phyloP scores from a whole-genome alignment of 2,888 invertebrate genomes.

The Yponomeuta evonymella region DNA sequence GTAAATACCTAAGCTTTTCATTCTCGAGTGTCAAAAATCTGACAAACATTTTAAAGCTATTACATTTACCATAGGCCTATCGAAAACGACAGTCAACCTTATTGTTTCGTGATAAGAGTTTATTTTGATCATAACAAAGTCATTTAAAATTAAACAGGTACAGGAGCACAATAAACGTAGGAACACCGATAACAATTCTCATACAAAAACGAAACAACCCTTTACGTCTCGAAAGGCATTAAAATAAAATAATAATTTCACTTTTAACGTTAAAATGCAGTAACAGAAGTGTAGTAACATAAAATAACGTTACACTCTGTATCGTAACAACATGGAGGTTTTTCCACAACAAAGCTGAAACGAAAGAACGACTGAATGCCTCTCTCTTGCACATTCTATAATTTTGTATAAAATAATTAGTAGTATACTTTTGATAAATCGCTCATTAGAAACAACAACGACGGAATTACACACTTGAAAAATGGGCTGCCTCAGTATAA shows the following conservation, averaged over 20 bases:
- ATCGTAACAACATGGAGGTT: neutral
- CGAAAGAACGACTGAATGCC: too few species aligned
- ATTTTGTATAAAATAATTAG: too few species aligned
- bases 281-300: conserved; percentile 12
- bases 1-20: too few species aligned
- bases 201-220: neutral
- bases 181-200: neutral
- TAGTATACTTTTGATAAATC: too few species aligned
- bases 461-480: too few species aligned
- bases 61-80: too few species aligned
- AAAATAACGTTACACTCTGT: conserved; percentile 1
- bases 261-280: conserved; percentile 11
- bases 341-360: neutral
- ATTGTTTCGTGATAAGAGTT: neutral
- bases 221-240: neutral
- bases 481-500: too few species aligned
- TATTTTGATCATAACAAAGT: neutral
- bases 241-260: conserved; percentile 9
- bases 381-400: too few species aligned
- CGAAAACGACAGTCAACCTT: too few species aligned
- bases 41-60: too few species aligned
- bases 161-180: neutral
- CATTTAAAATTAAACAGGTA: neutral
- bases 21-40: too few species aligned
- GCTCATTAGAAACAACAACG: too few species aligned